Base-by-base conservation (phyloP, 2,888 invertebrate genomes). In the Ornithoptera priamus region DNA sequence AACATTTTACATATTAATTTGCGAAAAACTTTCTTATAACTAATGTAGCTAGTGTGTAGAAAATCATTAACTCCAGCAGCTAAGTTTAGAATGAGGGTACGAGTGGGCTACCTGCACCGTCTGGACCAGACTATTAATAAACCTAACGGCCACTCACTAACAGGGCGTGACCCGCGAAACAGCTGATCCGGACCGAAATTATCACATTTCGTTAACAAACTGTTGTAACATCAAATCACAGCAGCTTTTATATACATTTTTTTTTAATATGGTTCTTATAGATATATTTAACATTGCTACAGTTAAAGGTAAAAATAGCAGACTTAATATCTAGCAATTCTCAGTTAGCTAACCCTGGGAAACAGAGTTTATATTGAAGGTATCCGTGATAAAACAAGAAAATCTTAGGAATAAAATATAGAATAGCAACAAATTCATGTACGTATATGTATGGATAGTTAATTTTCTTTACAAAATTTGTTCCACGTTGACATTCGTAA, bases 121-220 rank as follows among this genome's bases (percentile, higher is more conserved):
- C 74, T 73, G 71, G 72, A 74, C 77, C 73, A 78, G 75, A 78
- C 84, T 87, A 86, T 87, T 84, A 85, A 85, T 86, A 86, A 83
- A 81, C 80, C 78, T 78, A 75, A 74, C 78, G 75, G 73, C 78
- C 78, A 85, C 87, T 89, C 86, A 80, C 85, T 76, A 69, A 69
- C 78, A 82, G 85, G 86, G 85, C 88, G 83, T 82, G 84, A 85
- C 82, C 84, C 78, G 77, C 67, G 78, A 72, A 83, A 82, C 84
- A 88, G 87, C 86, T 89, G 89, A 84, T 82, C 76, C 73, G 77
- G n/a, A 53, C 46, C 53, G n/a, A 53, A n/a, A 53, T 53, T 53
- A 53, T n/a, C n/a, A 53, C 53, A 53, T 53, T n/a, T 53, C 7
- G 3, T 53, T 5, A 3, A 2, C 18, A 53, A 1, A 53, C n/a